Percentiles rank a stretch among this genome's conserved stretches.
Evolutionary conservation across 2,797 vertebrate genomes (phyloP).

Genomic region (Pseudotriccus pelzelni): DNA sequence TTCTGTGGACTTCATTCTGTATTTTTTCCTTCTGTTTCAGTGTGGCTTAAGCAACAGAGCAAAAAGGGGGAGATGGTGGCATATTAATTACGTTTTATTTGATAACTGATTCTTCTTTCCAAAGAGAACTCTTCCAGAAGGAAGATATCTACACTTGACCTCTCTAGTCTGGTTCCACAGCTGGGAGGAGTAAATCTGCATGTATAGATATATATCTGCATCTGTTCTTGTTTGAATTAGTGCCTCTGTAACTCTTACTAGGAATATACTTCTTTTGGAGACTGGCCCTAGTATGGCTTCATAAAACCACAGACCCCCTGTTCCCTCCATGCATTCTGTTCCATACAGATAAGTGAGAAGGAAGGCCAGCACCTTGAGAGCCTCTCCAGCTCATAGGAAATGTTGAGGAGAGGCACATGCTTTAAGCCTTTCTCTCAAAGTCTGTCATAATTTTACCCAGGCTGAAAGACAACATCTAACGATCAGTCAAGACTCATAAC

Average conservation of each 20-base stretch:
- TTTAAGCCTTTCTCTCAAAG: neutral
- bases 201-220: accelerated
- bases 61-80: neutral
- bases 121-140: neutral
- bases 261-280: neutral
- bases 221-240: neutral
- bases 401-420: accelerated
- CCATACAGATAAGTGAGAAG: neutral
- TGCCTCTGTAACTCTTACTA: neutral
- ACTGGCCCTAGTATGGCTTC: neutral
- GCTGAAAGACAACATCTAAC: neutral
- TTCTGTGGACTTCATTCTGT: neutral
- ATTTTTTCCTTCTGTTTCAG: neutral
- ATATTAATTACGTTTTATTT: neutral
- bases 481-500: neutral
- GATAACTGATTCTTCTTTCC: neutral
- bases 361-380: neutral
- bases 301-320: neutral
- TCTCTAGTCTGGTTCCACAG: neutral
- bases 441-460: neutral
- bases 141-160: neutral
- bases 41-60: neutral
- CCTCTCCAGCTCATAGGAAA: neutral
- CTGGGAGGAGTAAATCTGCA: neutral
- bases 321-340: neutral